phyloP scores from a whole-genome alignment of 1,140 invertebrate genomes.

The Pollicipes pollicipes region DNA sequence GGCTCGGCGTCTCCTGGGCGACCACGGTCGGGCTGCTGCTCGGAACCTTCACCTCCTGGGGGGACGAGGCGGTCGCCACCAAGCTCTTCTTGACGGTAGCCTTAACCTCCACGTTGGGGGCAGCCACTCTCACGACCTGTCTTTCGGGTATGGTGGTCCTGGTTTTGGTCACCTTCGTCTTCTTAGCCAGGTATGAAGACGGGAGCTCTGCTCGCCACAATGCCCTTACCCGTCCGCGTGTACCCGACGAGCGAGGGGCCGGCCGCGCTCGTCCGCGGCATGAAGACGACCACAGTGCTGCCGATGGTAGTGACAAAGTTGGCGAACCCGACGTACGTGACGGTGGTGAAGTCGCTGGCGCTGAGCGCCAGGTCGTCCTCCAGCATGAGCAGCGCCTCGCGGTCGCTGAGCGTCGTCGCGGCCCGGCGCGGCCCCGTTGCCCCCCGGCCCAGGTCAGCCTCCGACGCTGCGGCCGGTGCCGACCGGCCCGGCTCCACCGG shows the following conservation, averaged over 20 bases:
- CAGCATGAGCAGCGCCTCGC: constrained; percentile 33
- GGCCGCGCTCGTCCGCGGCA: constrained; percentile 15
- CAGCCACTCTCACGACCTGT: not conserved
- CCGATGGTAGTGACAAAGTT: constrained; percentile 81
- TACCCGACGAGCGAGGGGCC: not conserved
- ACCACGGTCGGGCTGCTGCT: no score
- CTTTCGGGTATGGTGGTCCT: not conserved
- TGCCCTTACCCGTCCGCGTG: not conserved
- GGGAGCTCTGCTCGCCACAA: not conserved
- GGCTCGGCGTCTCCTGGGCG: no score
- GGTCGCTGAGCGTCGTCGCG: no score
- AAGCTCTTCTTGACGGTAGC: not conserved
- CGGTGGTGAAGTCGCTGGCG: constrained; percentile 29
- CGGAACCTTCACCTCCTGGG: no score
- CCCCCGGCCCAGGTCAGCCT: no score
- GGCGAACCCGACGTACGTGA: constrained; percentile 76
- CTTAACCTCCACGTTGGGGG: no score
- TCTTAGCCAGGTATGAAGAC: not conserved
- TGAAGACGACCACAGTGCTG: constrained; percentile 41
- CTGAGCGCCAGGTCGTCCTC: constrained; percentile 28
- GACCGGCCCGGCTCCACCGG: constrained; percentile 26
- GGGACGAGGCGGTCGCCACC: no score
- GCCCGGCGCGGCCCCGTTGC: constrained; percentile 28
- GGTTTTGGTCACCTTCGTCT: not conserved
- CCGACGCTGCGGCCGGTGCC: constrained; percentile 9